Base-by-base conservation (phyloP, 2,888 invertebrate species). In the Cantharis rufa region DNA sequence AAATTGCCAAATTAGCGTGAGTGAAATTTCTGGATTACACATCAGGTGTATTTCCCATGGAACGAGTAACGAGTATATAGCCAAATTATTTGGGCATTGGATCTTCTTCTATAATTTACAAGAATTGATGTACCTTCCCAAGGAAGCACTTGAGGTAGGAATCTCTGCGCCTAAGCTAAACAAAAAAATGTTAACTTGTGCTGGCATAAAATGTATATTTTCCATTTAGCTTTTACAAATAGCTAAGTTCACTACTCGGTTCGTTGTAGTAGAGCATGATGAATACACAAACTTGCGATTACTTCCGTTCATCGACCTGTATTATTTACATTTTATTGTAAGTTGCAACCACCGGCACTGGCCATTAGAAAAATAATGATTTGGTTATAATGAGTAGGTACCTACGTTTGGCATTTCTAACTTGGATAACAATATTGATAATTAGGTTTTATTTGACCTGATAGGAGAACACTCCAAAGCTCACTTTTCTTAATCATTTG, bases 241-340 rank as follows among this genome's bases (percentile, higher is more conserved):
- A 66, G 64, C 21, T 21, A 18, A 66, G 64, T 66, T 13, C 24
- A 66, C 24, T 66, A 66, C 64, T 66, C 48, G 13, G n/a, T n/a
- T 48, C 64, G 64, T 69, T 48, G 28, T 27, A 32, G 61, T 73
- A 73, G 28, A 66, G 72, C 72, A 48, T 48, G 48, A 66, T 66
- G 72, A 66, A 61, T 72, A 69, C 66, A 63, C 74, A 74, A 74
- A 74, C 70, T 64, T 63, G 74, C 70, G 74, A 72, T 74, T 74
- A 74, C 74, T 74, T 69, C 74, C 74, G 74, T 74, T 74, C 74
- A 74, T 48, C 64, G 74, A 74, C 74, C 74, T 74, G 74, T 69
- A 32, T 24, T 70, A 73, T 73, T 73, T 73, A 62, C 73, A 73
- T 72, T 72, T 72, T 72, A 68, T 66, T 72, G 66, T 72, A 66